Percentiles rank a stretch among this genome's conserved stretches.
These are phyloP conservation scores for Neosalanx taihuensis DNA, from an alignment of 2,797 vertebrate species.

Conservation along the genomic window DNA sequence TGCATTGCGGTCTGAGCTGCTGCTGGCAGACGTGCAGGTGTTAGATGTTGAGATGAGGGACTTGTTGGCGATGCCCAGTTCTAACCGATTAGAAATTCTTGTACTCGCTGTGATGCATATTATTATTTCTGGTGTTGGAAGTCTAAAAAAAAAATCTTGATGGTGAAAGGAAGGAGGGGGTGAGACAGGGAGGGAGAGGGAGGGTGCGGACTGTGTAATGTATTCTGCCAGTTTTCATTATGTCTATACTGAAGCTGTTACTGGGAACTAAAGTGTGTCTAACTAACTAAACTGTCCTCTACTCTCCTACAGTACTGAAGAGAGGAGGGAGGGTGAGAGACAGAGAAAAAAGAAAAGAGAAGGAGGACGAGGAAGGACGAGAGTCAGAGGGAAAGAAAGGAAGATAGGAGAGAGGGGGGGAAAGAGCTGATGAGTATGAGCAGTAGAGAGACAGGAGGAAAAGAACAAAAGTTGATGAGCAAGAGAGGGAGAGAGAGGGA, in stretches of 20 bases:
- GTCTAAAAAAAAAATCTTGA: too few species aligned
- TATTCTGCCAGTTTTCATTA: constrained; percentile 69
- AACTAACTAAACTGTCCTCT: constrained; percentile 65
- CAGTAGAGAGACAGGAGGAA: constrained; percentile 13
- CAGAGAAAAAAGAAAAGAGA: constrained; percentile 9
- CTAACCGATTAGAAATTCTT: too few species aligned
- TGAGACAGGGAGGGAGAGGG: constrained; percentile 16
- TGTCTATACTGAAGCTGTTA: constrained; percentile 56
- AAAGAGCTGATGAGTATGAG: constrained; percentile 15
- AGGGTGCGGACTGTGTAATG: constrained; percentile 52
- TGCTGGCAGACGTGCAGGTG: too few species aligned
- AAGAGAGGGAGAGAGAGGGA: constrained; percentile 27
- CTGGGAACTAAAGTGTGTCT: constrained; percentile 55
- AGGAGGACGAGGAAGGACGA: neutral
- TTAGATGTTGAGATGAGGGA: too few species aligned
- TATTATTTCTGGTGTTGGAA: too few species aligned
- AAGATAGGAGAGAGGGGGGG: neutral
- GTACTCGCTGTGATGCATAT: too few species aligned
- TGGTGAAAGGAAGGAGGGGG: constrained; percentile 1
- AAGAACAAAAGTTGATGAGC: constrained; percentile 31
- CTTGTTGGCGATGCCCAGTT: too few species aligned
- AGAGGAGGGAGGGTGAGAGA: neutral
- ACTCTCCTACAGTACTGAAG: constrained; percentile 26
- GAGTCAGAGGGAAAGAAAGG: neutral
- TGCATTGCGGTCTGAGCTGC: too few species aligned